A percentile compares a stretch with the other conserved stretches of the same genome.
Evolutionary conservation across 2,113 vertebrate genomes (phyloP).

Genomic region (Gadus macrocephalus): DNA sequence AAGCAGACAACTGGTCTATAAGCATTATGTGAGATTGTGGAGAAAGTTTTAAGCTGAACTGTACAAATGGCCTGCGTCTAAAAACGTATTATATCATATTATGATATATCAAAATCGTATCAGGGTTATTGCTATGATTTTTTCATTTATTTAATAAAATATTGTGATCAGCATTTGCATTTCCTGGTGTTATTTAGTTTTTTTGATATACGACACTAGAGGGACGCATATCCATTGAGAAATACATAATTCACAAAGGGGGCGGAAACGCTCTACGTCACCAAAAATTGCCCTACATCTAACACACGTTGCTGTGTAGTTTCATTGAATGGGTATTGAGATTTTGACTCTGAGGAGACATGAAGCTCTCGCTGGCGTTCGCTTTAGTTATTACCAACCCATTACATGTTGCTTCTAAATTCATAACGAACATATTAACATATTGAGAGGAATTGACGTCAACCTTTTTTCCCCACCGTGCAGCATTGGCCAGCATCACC

Average conservation of each 20-base stretch:
- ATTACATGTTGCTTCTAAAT: no score
- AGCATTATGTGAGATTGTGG: no score
- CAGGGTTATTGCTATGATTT: not conserved
- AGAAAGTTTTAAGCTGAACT: no score
- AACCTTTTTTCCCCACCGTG: not conserved
- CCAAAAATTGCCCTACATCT: conserved; percentile 3
- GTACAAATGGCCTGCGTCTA: no score
- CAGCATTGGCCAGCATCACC: conserved; percentile 29
- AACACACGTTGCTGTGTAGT: conserved; percentile 18
- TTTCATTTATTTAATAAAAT: not conserved
- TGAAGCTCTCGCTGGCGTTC: no score
- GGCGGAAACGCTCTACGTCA: conserved; percentile 24
- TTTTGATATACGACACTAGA: not conserved
- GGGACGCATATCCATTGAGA: not conserved
- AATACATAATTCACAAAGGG: not conserved
- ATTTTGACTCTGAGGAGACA: not conserved
- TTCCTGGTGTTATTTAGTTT: not conserved
- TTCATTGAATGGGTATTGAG: conserved; percentile 13
- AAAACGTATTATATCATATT: no score
- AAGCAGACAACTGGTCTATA: no score
- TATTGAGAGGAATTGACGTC: conserved; percentile 28
- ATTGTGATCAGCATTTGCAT: no score
- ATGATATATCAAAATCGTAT: no score
- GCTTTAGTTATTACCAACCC: no score
- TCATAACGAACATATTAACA: no score